A percentile compares a stretch with the other conserved stretches of the same genome.
Conservation (phyloP, 2,888 invertebrate species). For the Hirtodrosophila duncani region DNA sequence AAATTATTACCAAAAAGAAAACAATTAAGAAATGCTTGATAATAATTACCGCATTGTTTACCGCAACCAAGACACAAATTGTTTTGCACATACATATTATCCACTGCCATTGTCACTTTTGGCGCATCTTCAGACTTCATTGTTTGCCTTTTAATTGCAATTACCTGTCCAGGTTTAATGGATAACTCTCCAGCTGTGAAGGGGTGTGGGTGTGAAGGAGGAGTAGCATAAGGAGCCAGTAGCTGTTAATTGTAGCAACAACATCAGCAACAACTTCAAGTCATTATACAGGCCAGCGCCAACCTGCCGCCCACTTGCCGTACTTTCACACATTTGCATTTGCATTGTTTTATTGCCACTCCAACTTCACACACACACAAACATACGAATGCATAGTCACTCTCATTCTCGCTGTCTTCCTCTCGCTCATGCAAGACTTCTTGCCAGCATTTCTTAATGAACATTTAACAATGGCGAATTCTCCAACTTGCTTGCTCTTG, state of each 20-base stretch:
- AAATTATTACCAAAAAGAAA: too few relatives aligned
- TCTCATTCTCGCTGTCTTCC: constrained; percentile 40
- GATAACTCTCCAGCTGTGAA: constrained; percentile 31
- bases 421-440: too few relatives aligned
- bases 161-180: constrained; percentile 70
- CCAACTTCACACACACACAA: constrained; percentile 18
- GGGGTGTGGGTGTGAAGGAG: background rate
- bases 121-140: too few relatives aligned
- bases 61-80: too few relatives aligned
- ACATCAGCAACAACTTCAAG: constrained; percentile 26
- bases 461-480: constrained; percentile 50
- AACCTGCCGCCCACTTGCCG: constrained; percentile 9
- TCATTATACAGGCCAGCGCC: constrained; percentile 30
- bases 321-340: constrained; percentile 11
- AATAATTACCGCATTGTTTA: too few relatives aligned
- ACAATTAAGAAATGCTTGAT: too few relatives aligned
- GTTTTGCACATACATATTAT: too few relatives aligned
- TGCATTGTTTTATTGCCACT: constrained; percentile 69
- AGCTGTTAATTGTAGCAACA: constrained; percentile 41
- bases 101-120: too few relatives aligned
- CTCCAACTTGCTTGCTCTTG: background rate
- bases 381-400: background rate
- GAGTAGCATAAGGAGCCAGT: background rate
- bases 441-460: constrained; percentile 55
- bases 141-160: constrained; percentile 63